Percentiles rank a stretch among this genome's conserved stretches.
phyloP scores from a whole-genome alignment of 30 jellyfish, hydroid and myxozoan species.

The Aurelia sp. region DNA sequence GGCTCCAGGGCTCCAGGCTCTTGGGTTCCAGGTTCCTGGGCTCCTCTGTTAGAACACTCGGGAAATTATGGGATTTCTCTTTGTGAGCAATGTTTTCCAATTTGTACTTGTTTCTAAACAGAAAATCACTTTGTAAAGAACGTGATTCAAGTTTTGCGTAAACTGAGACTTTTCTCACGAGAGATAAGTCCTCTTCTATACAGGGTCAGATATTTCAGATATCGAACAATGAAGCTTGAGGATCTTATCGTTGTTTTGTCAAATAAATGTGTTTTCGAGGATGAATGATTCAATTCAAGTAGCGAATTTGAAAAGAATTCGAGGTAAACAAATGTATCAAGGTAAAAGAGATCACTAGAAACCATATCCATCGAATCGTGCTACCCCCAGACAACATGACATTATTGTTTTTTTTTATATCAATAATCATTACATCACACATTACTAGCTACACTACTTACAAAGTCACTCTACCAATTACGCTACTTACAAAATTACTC shows the following conservation, averaged over 20 bases:
- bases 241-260: background rate
- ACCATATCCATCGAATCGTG: background rate
- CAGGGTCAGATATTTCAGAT: conserved; percentile 4
- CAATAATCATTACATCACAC: too few species aligned
- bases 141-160: too few species aligned
- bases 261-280: background rate
- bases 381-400: background rate
- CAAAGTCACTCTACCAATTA: too few species aligned
- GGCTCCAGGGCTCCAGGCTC: too few species aligned
- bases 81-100: background rate
- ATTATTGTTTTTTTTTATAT: too few species aligned
- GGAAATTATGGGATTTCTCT: background rate
- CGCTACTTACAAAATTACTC: too few species aligned
- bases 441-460: too few species aligned
- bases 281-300: background rate
- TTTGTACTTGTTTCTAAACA: background rate
- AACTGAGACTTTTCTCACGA: background rate
- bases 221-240: background rate
- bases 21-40: too few species aligned
- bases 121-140: background rate
- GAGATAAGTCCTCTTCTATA: background rate
- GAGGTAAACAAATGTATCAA: background rate
- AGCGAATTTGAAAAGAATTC: background rate
- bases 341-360: background rate
- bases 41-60: background rate